Conservation (phyloP, 2,888 invertebrate genomes). For the Rhamnusium bicolor region DNA sequence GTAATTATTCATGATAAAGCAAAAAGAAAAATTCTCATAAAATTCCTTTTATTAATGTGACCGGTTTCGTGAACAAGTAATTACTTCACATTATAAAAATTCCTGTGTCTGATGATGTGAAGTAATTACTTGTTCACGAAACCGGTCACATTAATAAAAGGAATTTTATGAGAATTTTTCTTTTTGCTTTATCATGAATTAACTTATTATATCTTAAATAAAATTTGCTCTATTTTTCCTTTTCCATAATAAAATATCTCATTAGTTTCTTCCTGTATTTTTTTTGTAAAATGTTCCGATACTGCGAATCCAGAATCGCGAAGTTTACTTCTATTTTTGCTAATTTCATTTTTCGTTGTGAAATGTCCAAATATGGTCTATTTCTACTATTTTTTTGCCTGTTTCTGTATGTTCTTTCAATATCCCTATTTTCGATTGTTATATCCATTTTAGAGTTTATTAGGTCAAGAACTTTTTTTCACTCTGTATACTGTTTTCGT, state of each 20-base stretch:
- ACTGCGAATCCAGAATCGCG: not conserved
- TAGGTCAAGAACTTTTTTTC: not conserved
- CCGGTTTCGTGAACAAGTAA: too few species aligned
- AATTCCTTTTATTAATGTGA: too few species aligned
- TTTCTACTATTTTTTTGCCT: not conserved
- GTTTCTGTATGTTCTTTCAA: not conserved
- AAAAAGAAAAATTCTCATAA: too few species aligned
- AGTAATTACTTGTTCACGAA: too few species aligned
- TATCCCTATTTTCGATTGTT: not conserved
- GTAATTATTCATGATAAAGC: too few species aligned
- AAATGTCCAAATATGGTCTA: not conserved
- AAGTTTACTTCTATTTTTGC: not conserved
- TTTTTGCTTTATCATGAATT: too few species aligned
- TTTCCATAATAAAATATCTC: not conserved
- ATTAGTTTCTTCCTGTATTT: not conserved
- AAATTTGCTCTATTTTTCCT: not conserved
- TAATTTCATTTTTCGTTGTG: not conserved
- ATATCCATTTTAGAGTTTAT: not conserved
- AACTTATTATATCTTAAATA: too few species aligned
- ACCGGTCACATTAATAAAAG: too few species aligned
- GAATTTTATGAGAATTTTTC: too few species aligned
- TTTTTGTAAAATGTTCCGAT: not conserved
- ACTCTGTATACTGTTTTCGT: not conserved
- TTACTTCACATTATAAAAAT: too few species aligned
- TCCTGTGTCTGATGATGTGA: too few species aligned